Evolutionary conservation across 2,113 vertebrate genomes (phyloP), one percentile per base, ranked within the genome.

Genomic region (Rattus rattus): DNA sequence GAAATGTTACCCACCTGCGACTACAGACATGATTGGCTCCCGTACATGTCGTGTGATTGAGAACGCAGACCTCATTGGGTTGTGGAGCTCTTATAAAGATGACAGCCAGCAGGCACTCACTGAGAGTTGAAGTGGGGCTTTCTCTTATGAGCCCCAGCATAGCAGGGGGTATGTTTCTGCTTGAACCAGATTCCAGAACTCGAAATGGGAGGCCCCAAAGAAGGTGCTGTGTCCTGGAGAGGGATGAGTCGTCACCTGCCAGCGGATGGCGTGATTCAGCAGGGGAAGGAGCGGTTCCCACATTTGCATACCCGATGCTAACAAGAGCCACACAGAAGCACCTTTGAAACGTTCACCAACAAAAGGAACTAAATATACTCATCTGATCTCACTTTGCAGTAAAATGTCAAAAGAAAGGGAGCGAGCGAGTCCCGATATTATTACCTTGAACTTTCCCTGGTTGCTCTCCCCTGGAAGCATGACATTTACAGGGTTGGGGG

Each of bases 401-500:
- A 96, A 98, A 98, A 98, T 98, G 98, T 98, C 98, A 98, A 94
- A 97, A 97, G 95, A 95, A 97, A 98, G 98, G 96, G 98, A 97
- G 95, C 95, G 97, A 97, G 98, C 96, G 94, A 97, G 98, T 97
- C 97, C 92, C 97, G 96, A 97, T 98, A 97, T 98, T 96, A 98
- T 98, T 97, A 96, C 98, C 98, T 97, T 98, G 98, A 98, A 98
- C 98, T 98, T 98, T 98, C 97, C 97, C 98, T 97, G 94, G 97
- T 92, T 96, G 47, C 43, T 61, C 81, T 98, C 96, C 96, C 97
- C 98, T 93, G 94, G 96, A 97, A 98, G 98, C 84, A 17, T 98
- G 98, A 97, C 98, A 98, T 98, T 98, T 98, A 97, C n/a, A 28
- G 11, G 61, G 17, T 52, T 89, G 79, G 61, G 33, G 90, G 65